phyloP scores from a whole-genome alignment of 2,888 invertebrate species.

The Achlya flavicornis region DNA sequence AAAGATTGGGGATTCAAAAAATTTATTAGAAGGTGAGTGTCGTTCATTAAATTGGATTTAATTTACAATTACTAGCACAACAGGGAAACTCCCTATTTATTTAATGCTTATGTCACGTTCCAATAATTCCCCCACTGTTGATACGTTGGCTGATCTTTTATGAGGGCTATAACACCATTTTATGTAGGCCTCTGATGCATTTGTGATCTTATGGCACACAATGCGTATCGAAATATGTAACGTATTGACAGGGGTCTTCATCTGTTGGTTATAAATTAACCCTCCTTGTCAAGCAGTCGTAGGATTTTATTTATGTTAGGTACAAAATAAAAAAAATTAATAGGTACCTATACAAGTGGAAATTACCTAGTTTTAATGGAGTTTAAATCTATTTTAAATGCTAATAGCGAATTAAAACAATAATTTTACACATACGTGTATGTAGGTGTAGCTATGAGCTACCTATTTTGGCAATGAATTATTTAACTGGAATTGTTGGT shows the following conservation, averaged over 20 bases:
- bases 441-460: background rate
- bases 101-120: too few relatives aligned
- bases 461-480: slow-evolving; percentile 1
- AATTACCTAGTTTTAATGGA: too few relatives aligned
- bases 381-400: too few relatives aligned
- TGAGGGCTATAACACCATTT: slow-evolving; percentile 44
- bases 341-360: too few relatives aligned
- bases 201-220: background rate
- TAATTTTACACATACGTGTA: too few relatives aligned
- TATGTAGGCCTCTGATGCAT: slow-evolving; percentile 14
- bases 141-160: slow-evolving; percentile 26
- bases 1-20: slow-evolving; percentile 99
- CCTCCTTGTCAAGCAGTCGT: too few relatives aligned
- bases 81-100: slow-evolving; percentile 21
- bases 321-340: too few relatives aligned
- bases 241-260: too few relatives aligned
- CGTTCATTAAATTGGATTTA: slow-evolving; percentile 4
- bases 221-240: too few relatives aligned
- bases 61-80: slow-evolving; percentile 4
- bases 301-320: too few relatives aligned
- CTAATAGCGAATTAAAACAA: too few relatives aligned
- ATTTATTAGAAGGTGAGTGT: slow-evolving; percentile 91
- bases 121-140: slow-evolving; percentile 45
- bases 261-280: too few relatives aligned
- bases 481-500: background rate